These are phyloP conservation scores for Drosophila anomelani DNA, from an alignment of 2,888 invertebrate species.

Conservation along the genomic window DNA sequence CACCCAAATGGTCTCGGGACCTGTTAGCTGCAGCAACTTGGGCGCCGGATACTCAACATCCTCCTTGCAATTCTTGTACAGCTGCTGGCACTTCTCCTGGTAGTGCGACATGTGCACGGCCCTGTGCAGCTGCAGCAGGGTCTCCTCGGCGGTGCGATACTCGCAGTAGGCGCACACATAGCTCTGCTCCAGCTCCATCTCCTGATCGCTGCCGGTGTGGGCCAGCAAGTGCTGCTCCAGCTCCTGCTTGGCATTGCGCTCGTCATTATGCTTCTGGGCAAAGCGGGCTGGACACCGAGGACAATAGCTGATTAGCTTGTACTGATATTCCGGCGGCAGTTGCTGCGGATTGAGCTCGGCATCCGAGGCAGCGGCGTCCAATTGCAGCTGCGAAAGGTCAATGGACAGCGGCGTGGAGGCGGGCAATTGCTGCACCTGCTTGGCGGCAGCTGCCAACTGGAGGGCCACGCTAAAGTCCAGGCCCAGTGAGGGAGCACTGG, in stretches of 20 bases:
- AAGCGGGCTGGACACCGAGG: constrained; percentile 92
- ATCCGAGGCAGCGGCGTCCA: constrained; percentile 48
- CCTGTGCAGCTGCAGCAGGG: constrained; percentile 89
- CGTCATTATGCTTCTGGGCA: constrained; percentile 85
- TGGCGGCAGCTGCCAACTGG: constrained; percentile 76
- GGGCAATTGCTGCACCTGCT: constrained; percentile 80
- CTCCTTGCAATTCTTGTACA: constrained; percentile 88
- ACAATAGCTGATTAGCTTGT: constrained; percentile 89
- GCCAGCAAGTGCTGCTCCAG: constrained; percentile 88
- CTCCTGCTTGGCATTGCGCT: constrained; percentile 89
- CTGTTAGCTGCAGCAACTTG: constrained; percentile 85
- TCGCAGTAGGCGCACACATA: constrained; percentile 91
- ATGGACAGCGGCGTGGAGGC: constrained; percentile 72
- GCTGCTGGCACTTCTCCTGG: constrained; percentile 90
- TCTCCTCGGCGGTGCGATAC: constrained; percentile 90
- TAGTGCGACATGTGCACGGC: constrained; percentile 92
- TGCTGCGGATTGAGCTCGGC: constrained; percentile 44
- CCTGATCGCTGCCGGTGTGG: constrained; percentile 54
- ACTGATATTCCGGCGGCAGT: constrained; percentile 75
- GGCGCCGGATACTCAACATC: constrained; percentile 89
- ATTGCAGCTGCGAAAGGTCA: constrained; percentile 72
- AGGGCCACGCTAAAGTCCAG: constrained; percentile 76
- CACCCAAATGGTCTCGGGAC: constrained; percentile 83
- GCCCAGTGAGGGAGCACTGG: constrained; percentile 28
- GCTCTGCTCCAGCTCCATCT: constrained; percentile 43